These are phyloP conservation scores for Acheta domesticus DNA, from an alignment of 2,888 invertebrate species.

Conservation along the genomic window DNA sequence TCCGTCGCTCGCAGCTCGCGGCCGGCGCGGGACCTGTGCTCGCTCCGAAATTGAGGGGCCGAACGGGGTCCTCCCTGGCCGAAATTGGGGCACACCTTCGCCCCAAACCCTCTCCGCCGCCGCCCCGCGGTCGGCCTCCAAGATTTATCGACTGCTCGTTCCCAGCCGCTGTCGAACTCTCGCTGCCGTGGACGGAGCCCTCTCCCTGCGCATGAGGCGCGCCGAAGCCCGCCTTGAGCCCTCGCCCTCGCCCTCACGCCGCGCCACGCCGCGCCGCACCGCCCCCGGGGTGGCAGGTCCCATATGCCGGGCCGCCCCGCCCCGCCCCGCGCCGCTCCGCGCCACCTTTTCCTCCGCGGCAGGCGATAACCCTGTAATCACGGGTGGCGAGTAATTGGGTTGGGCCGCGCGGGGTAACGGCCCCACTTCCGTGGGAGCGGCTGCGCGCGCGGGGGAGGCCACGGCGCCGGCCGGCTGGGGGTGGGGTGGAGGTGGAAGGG, in stretches of 20 bases:
- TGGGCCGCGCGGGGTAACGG: slow-evolving; percentile 32
- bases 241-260: not conserved
- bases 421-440: slow-evolving; percentile 44
- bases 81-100: slow-evolving; percentile 7
- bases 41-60: not conserved
- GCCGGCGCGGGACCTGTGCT: not conserved
- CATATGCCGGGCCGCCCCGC: not conserved
- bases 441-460: slow-evolving; percentile 54
- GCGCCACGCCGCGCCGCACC: not conserved
- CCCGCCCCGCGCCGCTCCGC: not conserved
- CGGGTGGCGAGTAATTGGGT: slow-evolving; percentile 22
- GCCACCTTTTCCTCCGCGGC: not conserved
- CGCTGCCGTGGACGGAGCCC: not conserved
- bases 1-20: too few species aligned
- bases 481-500: not conserved
- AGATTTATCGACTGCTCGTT: not conserved
- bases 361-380: slow-evolving; percentile 31
- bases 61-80: not conserved
- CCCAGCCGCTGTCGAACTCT: not conserved
- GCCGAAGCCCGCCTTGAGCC: too few species aligned
- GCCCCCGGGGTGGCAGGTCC: not conserved
- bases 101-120: not conserved
- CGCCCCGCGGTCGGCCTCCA: not conserved
- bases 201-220: not conserved
- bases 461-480: not conserved